Base-by-base conservation (phyloP, 2,888 invertebrate genomes). In the Capitulum mitella region DNA sequence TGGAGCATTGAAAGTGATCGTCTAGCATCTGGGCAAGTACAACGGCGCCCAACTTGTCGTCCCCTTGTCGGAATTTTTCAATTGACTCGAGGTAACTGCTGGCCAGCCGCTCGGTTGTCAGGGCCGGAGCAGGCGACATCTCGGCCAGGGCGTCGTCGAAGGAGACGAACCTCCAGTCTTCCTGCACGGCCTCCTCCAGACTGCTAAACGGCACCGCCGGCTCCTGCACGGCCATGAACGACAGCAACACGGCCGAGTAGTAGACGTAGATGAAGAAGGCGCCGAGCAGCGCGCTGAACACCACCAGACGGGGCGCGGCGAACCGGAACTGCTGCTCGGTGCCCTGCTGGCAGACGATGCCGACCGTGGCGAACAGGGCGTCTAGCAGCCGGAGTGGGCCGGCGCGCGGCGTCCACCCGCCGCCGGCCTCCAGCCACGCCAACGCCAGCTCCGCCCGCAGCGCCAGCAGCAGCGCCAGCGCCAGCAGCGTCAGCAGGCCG, bases 281-380 rank as follows among this genome's bases (percentile, higher is more conserved):
- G 83, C 91, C 91, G 83, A 91, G 90, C 58, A 90, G 86, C n/a
- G 91, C 91, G 82, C 58, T 58, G 10, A 58, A 58, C 10, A 58
- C n/a, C 5, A 58, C 29, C 6, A 58, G 3, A 6, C 58, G n/a
- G n/a, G 58, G 10, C n/a, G 58, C n/a, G n/a, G n/a, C 29, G 58
- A n/a, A 10, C n/a, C 29, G n/a, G 8, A 29, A 29, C 29, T n/a
- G n/a, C 29, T 29, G n/a, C 58, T 58, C 58, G 1, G n/a, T n/a
- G 29, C 90, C 91, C 8, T 91, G 91, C 84, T 91, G 91, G 83
- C 90, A 90, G 14, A 91, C 90, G 0, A 90, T 90, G 14, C 90
- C 88, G 88, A 91, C 89, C 64, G 92, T 84, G 29, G 91, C 86
- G 40, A 86, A 85, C 32, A 90, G 87, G 79, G 88, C 88, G 58